phyloP scores from a whole-genome alignment of 2,888 invertebrate genomes.

The Acleris cristana region DNA sequence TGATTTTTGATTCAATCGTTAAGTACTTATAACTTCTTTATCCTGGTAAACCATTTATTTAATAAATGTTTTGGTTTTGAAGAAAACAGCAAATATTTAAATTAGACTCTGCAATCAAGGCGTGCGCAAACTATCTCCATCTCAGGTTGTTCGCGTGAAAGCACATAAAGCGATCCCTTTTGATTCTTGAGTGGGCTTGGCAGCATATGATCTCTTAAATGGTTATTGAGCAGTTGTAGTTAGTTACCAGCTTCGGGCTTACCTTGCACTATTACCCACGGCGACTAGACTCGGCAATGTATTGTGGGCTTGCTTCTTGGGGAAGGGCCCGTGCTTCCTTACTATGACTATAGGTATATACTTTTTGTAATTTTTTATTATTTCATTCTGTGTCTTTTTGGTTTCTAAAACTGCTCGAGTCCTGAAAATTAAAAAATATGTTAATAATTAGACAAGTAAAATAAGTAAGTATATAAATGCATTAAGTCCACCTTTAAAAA shows the following conservation, averaged over 20 bases:
- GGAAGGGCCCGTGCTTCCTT: conserved; percentile 89
- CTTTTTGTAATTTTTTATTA: conserved; percentile 91
- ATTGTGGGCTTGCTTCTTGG: conserved; percentile 89
- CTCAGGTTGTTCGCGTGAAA: no score
- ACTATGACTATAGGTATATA: conserved; percentile 92
- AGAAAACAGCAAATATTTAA: no score
- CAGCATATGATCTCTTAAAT: no score
- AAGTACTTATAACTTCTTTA: no score
- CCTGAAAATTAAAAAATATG: conserved; percentile 55
- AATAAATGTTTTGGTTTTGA: no score
- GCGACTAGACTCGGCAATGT: conserved; percentile 73
- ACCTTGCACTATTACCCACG: conserved; percentile 86
- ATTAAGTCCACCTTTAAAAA: no score
- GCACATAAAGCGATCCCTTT: no score
- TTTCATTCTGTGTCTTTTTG: conserved; percentile 85
- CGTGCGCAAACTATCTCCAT: no score
- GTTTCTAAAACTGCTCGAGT: conserved; percentile 91
- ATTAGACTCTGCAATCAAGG: no score
- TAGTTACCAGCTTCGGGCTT: conserved; percentile 40
- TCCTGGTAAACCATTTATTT: no score
- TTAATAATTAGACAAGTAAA: not conserved
- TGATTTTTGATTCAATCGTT: no score
- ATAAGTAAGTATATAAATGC: not conserved
- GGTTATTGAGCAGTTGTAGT: not conserved
- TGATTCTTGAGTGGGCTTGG: no score